These are phyloP conservation scores for Miniopterus natalensis DNA, from an alignment of 2,113 vertebrate genomes.

Conservation along the genomic window DNA sequence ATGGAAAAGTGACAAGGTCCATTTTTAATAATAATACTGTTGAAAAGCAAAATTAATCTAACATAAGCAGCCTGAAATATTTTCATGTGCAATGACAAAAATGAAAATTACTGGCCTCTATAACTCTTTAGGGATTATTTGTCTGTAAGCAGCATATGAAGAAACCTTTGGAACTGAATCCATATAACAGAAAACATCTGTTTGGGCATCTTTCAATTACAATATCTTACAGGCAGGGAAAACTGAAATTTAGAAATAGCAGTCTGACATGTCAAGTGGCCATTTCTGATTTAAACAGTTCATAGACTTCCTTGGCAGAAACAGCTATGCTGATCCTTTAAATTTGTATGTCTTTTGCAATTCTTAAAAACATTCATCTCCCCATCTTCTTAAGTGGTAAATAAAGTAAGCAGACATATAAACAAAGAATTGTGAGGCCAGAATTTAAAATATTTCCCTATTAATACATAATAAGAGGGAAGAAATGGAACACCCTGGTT, in stretches of 20 bases:
- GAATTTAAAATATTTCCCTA: not conserved
- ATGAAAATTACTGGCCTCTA: conserved; percentile 48
- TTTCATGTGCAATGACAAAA: conserved; percentile 62
- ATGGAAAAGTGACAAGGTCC: not conserved
- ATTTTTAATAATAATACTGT: conserved; percentile 5
- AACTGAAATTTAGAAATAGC: conserved; percentile 47
- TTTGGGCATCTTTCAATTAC: conserved; percentile 75
- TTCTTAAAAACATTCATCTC: conserved; percentile 50
- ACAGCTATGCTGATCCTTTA: not conserved
- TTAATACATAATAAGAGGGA: not conserved
- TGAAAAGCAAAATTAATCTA: conserved; percentile 54
- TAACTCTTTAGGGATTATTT: conserved; percentile 63
- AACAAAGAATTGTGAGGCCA: not conserved
- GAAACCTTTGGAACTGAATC: conserved; percentile 74
- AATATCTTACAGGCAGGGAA: conserved; percentile 38
- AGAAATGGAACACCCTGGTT: not conserved
- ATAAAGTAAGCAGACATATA: conserved; percentile 17
- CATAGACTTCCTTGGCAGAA: not conserved
- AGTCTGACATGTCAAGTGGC: conserved; percentile 44
- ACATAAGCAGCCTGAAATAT: conserved; percentile 49
- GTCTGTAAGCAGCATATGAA: conserved; percentile 71
- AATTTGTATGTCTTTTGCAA: conserved; percentile 4
- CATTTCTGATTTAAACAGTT: conserved; percentile 54
- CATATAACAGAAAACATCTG: conserved; percentile 82
- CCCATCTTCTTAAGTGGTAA: not conserved